Conservation (phyloP, 2,797 vertebrate species). For the Myiothlypis chrysogaster region DNA sequence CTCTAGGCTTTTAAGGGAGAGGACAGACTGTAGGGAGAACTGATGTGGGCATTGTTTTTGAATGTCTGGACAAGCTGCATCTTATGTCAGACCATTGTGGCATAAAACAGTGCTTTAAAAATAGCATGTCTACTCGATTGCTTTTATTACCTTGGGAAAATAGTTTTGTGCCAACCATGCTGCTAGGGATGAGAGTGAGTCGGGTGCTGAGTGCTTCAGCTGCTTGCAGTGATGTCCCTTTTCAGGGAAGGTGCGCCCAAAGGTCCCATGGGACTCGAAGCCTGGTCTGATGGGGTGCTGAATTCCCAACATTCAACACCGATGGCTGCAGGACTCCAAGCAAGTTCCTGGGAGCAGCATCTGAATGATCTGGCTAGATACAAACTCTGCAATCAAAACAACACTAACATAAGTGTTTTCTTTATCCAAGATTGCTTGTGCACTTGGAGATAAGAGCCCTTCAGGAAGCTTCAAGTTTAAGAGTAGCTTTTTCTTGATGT, state of each 20-base stretch:
- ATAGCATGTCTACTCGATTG: slow-evolving; percentile 18
- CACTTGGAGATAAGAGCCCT: slow-evolving; percentile 27
- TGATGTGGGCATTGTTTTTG: slow-evolving; percentile 43
- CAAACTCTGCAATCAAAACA: neutral
- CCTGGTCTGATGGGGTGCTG: neutral
- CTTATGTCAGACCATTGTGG: slow-evolving; percentile 48
- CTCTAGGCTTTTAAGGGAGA: slow-evolving; percentile 41
- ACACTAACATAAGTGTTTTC: neutral
- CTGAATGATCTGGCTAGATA: neutral
- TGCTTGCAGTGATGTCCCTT: neutral
- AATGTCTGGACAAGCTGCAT: slow-evolving; percentile 37
- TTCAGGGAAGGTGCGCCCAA: neutral
- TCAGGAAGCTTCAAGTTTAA: slow-evolving; percentile 42
- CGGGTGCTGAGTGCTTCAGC: neutral
- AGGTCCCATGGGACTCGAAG: neutral
- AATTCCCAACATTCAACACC: rapidly evolving
- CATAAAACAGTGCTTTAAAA: slow-evolving; percentile 43
- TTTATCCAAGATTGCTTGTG: slow-evolving; percentile 28
- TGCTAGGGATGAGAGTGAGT: neutral
- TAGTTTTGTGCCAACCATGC: neutral
- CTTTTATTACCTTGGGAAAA: neutral
- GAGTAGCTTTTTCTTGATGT: slow-evolving; percentile 32
- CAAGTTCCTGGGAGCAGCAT: neutral
- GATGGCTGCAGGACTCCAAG: neutral
- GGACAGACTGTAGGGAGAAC: neutral